These are phyloP conservation scores for Cephalopachus bancanus DNA, from an alignment of 2,797 vertebrate genomes.

Conservation along the genomic window DNA sequence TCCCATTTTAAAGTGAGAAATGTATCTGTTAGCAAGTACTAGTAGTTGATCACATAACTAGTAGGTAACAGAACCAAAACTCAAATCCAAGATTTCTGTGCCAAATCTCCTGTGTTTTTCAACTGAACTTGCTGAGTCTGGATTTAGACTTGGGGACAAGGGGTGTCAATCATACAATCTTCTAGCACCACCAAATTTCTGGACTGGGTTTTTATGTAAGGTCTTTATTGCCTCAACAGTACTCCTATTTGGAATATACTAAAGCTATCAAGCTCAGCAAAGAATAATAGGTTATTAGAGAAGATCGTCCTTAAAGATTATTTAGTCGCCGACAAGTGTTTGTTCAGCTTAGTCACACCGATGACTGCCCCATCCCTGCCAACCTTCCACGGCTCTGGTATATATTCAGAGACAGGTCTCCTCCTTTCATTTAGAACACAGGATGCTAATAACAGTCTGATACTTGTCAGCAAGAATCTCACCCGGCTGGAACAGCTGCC, in stretches of 20 bases:
- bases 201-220: background rate
- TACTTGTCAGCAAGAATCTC: slow-evolving; percentile 69
- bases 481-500: background rate
- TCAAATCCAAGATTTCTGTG: background rate
- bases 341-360: background rate
- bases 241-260: background rate
- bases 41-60: background rate
- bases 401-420: background rate
- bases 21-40: background rate
- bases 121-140: background rate
- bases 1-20: slow-evolving; percentile 15
- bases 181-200: background rate
- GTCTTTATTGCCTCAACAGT: background rate
- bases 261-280: background rate
- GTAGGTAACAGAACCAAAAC: background rate
- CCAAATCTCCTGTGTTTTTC: background rate
- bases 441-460: slow-evolving; percentile 64
- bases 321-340: slow-evolving; percentile 5
- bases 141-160: background rate
- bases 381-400: background rate
- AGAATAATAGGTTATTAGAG: background rate
- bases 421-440: slow-evolving; percentile 72
- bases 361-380: background rate
- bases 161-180: background rate
- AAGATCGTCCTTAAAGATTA: background rate